A percentile compares a stretch with the other conserved stretches of the same genome.
phyloP scores from a whole-genome alignment of 2,113 vertebrate species.

The Cacatua alba region DNA sequence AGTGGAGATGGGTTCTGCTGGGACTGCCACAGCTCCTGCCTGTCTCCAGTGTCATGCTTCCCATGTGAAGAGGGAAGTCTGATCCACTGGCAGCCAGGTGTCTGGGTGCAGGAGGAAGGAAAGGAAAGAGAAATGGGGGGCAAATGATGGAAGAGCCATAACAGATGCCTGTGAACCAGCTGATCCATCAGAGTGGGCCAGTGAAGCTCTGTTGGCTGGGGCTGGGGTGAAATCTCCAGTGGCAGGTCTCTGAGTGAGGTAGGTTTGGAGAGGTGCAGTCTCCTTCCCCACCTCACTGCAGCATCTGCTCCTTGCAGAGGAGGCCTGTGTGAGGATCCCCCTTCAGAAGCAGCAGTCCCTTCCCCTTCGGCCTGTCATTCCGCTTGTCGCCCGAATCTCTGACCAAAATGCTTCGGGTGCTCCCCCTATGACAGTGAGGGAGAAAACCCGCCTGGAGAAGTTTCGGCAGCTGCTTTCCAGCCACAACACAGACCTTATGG shows the following conservation, averaged over 20 bases:
- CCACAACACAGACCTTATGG: conserved; percentile 91
- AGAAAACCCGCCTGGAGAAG: conserved; percentile 94
- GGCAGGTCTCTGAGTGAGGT: neutral
- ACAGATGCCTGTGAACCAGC: neutral
- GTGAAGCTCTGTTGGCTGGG: neutral
- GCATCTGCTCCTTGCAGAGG: conserved; percentile 67
- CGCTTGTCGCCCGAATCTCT: conserved; percentile 93
- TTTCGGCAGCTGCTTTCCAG: conserved; percentile 92
- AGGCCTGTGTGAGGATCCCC: conserved; percentile 74
- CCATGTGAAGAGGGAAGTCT: neutral
- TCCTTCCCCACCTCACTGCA: neutral
- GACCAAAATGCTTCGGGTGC: conserved; percentile 97
- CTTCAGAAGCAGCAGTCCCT: conserved; percentile 94
- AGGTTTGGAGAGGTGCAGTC: neutral
- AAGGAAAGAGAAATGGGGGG: neutral
- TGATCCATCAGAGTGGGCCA: neutral
- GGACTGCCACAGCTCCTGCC: neutral
- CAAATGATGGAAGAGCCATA: neutral
- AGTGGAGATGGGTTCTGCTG: neutral
- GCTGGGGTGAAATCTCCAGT: neutral
- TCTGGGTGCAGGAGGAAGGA: neutral
- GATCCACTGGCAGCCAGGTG: neutral
- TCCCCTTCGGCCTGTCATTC: conserved; percentile 91
- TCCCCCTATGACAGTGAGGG: conserved; percentile 92
- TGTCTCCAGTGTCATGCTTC: neutral